Percentiles rank a stretch among this genome's conserved stretches.
Conservation (phyloP, 2,113 vertebrate species). For the Lophura nycthemera region DNA sequence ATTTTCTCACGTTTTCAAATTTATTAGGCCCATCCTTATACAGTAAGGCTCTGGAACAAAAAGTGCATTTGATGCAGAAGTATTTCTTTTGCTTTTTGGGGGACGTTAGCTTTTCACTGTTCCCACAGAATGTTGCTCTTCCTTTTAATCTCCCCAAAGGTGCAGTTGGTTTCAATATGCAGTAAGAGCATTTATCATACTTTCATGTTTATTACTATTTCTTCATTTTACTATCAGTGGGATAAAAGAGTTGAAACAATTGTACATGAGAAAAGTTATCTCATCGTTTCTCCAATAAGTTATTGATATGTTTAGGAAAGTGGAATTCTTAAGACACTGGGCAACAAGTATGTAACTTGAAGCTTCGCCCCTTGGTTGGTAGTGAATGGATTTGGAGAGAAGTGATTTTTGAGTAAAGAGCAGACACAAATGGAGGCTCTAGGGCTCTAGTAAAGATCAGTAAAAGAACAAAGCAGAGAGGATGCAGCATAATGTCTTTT, state of each 20-base stretch:
- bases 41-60: not conserved
- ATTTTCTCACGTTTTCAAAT: not conserved
- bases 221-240: not conserved
- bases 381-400: not conserved
- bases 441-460: not conserved
- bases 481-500: not conserved
- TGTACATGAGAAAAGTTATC: not conserved
- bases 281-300: not conserved
- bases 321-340: not conserved
- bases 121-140: not conserved
- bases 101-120: not conserved
- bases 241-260: not conserved
- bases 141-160: not conserved
- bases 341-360: not conserved
- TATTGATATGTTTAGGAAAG: constrained; percentile 16
- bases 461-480: not conserved
- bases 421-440: not conserved
- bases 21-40: not conserved
- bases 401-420: not conserved
- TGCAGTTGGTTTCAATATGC: not conserved
- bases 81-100: not conserved
- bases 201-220: not conserved
- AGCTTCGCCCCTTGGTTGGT: constrained; percentile 32
- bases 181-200: not conserved
- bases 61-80: not conserved